Conservation (phyloP, 2,888 invertebrate species). For the Cosmia trapezina region DNA sequence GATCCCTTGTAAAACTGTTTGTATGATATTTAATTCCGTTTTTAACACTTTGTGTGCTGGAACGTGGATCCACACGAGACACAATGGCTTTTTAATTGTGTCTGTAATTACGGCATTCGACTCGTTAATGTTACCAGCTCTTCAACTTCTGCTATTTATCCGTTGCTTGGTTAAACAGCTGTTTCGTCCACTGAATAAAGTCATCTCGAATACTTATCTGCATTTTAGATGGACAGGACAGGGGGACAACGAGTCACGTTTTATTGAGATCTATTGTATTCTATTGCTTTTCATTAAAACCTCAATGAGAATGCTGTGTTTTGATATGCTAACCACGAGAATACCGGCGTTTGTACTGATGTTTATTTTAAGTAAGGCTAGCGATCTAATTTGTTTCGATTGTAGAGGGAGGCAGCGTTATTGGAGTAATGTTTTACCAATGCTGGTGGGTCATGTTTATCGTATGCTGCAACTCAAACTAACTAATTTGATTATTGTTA, state of each 20-base stretch:
- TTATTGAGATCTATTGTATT: constrained; percentile 22
- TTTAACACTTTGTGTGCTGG: too few relatives aligned
- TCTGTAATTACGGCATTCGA: too few relatives aligned
- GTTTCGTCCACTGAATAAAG: constrained; percentile 46
- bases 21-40: not conserved
- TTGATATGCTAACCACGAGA: constrained; percentile 15
- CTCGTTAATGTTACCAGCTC: not conserved
- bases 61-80: too few relatives aligned
- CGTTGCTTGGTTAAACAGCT: not conserved
- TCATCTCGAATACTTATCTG: constrained; percentile 33
- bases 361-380: not conserved
- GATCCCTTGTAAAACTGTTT: too few relatives aligned
- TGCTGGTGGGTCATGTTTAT: not conserved
- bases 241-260: constrained; percentile 9
- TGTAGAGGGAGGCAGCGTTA: too few relatives aligned
- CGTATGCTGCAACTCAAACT: not conserved
- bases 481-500: not conserved
- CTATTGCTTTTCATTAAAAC: constrained; percentile 15
- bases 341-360: not conserved
- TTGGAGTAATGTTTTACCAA: too few relatives aligned
- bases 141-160: constrained; percentile 13
- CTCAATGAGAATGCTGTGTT: constrained; percentile 12
- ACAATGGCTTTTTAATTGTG: too few relatives aligned
- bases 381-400: too few relatives aligned
- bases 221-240: not conserved